Evolutionary conservation across 2,113 vertebrate species (phyloP).

Genomic region (Notechis scutatus): DNA sequence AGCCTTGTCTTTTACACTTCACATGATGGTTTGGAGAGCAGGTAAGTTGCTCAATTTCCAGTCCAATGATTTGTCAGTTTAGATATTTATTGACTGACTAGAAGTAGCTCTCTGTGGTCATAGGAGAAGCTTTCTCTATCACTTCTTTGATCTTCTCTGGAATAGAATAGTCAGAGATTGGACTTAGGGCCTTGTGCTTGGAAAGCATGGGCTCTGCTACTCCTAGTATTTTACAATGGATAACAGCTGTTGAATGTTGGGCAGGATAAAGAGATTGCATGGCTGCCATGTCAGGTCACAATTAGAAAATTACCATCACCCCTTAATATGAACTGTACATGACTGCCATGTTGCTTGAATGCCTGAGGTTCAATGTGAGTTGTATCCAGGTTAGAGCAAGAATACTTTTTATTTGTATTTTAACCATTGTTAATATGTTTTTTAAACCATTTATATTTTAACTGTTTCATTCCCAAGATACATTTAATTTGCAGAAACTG

Average conservation of each 20-base stretch:
- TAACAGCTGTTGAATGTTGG: background rate
- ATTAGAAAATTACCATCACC: background rate
- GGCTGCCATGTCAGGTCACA: background rate
- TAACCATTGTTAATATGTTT: too few species aligned
- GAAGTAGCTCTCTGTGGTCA: background rate
- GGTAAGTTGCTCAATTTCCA: background rate
- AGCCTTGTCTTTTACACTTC: background rate
- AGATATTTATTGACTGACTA: background rate
- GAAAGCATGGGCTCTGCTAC: background rate
- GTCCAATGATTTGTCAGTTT: background rate
- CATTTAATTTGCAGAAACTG: constrained; percentile 54
- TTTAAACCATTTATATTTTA: background rate
- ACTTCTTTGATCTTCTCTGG: background rate
- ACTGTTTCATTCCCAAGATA: background rate
- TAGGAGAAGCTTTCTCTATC: background rate
- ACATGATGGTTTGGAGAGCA: background rate
- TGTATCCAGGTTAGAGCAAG: background rate
- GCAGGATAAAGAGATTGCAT: background rate
- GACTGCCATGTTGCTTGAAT: background rate
- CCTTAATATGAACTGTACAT: background rate
- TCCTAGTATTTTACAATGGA: background rate
- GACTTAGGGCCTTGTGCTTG: background rate
- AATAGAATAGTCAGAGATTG: background rate
- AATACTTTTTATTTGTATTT: background rate
- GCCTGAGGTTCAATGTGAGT: background rate